Base-by-base conservation (phyloP, 2,888 invertebrate species). In the Eupithecia tripunctaria region DNA sequence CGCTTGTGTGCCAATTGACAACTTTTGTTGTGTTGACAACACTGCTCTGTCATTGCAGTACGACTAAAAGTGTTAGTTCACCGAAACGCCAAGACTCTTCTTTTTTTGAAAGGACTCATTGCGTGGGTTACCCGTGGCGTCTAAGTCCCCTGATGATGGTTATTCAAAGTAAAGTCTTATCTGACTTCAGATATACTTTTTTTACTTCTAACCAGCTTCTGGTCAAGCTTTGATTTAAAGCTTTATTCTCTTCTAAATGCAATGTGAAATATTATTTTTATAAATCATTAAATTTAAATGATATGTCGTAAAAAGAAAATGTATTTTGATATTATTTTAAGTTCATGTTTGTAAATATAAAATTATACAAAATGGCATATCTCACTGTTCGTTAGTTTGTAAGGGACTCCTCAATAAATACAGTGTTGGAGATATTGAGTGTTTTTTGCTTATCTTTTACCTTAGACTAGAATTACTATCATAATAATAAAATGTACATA, bases 301-400 rank as follows among this genome's bases (percentile, higher is more conserved):
- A 25, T 69, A 18, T 25, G 56, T 5, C n/a, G 63, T 63, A 64
- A 21, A 38, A 67, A 82, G 82, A 85, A 80, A 88, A 88, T 87
- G 90, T 93, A 93, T 93, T 93, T 93, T 93, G 91, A 91, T 94
- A 93, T 92, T 90, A 92, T 93, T 92, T 63, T 93, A 94, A 91
- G 91, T 91, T 93, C 86, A 88, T 82, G 89, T 92, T 92, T 93
- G 93, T 94, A 93, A 91, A 93, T 93, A 84, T 92, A 91, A 82
- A 74, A 86, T 81, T 86, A 86, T 88, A 92, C 88, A 90, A 93
- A 92, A 89, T 85, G 85, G 90, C 94, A 94, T 94, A 94, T 94
- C 94, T 90, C 89, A 89, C 89, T 92, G 91, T 93, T 92, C 91
- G 87, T 87, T 92, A 93, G 89, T 90, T 89, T 85, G 82, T 90